phyloP scores from a whole-genome alignment of 92 coral and sea anemone genomes.

The Anthopleura xanthogrammica region DNA sequence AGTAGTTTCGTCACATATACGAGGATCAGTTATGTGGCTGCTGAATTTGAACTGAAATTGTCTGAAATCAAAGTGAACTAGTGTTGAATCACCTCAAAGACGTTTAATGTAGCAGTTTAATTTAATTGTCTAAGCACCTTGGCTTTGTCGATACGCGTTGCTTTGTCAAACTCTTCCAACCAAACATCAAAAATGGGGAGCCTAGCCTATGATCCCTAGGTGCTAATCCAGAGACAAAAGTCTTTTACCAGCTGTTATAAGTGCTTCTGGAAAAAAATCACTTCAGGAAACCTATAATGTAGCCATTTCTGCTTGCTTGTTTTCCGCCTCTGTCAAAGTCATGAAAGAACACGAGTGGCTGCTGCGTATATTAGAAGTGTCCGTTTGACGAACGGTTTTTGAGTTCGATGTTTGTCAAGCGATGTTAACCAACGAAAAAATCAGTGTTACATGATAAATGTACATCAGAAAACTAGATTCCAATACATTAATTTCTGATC shows the following conservation, averaged over 20 bases:
- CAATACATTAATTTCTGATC: background rate
- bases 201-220: too few relatives aligned
- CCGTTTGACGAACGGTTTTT: too few relatives aligned
- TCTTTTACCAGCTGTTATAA: too few relatives aligned
- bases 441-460: background rate
- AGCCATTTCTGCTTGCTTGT: too few relatives aligned
- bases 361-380: too few relatives aligned
- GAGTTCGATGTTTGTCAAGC: too few relatives aligned
- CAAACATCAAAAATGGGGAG: background rate
- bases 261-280: too few relatives aligned
- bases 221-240: too few relatives aligned
- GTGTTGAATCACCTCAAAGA: background rate
- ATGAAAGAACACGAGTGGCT: too few relatives aligned
- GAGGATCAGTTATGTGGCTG: background rate
- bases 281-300: too few relatives aligned
- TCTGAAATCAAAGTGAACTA: slow-evolving; percentile 1
- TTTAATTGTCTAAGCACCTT: background rate
- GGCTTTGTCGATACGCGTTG: background rate
- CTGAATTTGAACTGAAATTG: slow-evolving; percentile 14
- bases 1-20: background rate
- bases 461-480: background rate
- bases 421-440: background rate
- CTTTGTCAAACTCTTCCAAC: background rate
- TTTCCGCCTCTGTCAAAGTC: too few relatives aligned
- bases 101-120: background rate